Evolutionary conservation across 1,140 invertebrate species (phyloP), one percentile per base, ranked within the genome.

Genomic region (Orius insidiosus): DNA sequence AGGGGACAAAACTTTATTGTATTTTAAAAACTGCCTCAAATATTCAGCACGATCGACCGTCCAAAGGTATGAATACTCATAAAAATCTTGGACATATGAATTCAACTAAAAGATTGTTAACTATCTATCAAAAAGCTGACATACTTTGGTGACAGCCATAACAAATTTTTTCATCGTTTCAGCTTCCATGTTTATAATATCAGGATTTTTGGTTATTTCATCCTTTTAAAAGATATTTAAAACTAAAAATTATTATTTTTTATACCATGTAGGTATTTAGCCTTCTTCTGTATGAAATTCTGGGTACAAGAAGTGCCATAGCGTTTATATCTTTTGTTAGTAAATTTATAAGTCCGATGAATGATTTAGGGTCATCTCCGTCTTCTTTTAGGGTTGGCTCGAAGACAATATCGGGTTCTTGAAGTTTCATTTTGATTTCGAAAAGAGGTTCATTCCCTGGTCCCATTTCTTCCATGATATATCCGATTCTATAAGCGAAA

Each of bases 1-100:
- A 0, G 64, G 53, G 1, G 65, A 70, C 0, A 80, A 59, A 7
- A 66, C 66, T 49, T 71, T 67, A 5, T 74, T 71, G 56, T 75
- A 82, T 19, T 68, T 68, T 33, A 80, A 58, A 60, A 82, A 80
- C 54, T 76, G 68, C 3, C 65, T 53, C 48, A 81, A 63, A 54
- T 75, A 75, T 48, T 74, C 65, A 32, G 71, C 60, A 18, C 68
- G 63, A 54, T 80, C 67, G 53, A 74, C 71, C 7, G 68, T 57
- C 80, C 80, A 84, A 1, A 84, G 53, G 61, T 76, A 79, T 1
- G 69, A 62, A 53, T 66, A 68, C 0, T 55, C 42, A 51, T 49
- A 54, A 48, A 52, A 53, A 53, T 30, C 37, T 46, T 40, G 39
- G 8, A 7, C 30, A 50, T 24, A 56, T n/a, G 51, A 48, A 42